Conservation (phyloP, 2,888 invertebrate species). For the Eristalis tenax region DNA sequence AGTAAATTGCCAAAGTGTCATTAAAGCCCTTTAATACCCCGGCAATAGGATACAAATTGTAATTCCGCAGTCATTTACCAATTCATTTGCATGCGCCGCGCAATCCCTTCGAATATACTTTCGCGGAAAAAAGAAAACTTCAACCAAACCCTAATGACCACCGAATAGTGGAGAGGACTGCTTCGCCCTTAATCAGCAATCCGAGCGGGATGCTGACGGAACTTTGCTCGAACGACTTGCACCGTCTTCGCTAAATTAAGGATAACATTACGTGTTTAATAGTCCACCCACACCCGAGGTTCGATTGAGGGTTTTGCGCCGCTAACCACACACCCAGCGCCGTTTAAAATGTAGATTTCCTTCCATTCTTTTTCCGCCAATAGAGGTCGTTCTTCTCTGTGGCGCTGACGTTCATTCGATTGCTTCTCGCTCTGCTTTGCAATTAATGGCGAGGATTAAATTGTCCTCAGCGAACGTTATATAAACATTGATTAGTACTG, state of each 20-base stretch:
- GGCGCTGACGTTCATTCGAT: background rate
- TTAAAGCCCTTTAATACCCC: conserved; percentile 13
- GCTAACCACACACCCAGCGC: conserved; percentile 9
- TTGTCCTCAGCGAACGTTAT: conserved; percentile 37
- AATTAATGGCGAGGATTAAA: conserved; percentile 60
- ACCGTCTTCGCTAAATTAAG: conserved; percentile 56
- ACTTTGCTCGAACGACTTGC: conserved; percentile 28
- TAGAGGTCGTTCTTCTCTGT: background rate
- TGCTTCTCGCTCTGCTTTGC: conserved; percentile 5
- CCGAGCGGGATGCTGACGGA: background rate
- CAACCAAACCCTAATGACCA: conserved; percentile 25
- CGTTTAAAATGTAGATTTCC: conserved; percentile 50
- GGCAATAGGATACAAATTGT: conserved; percentile 30
- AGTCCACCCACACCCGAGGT: conserved; percentile 55
- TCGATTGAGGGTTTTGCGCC: conserved; percentile 28
- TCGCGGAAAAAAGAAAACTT: background rate
- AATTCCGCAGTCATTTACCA: conserved; percentile 27
- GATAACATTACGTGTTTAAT: conserved; percentile 64
- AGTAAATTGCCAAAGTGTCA: background rate
- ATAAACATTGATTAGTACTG: conserved; percentile 69
- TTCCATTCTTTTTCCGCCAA: conserved; percentile 15
- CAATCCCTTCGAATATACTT: background rate
- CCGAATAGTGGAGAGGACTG: conserved; percentile 30
- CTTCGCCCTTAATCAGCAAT: conserved; percentile 33
- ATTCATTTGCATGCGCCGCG: conserved; percentile 57